phyloP scores from a whole-genome alignment of 2,113 vertebrate species.

The Cottus gobio region DNA sequence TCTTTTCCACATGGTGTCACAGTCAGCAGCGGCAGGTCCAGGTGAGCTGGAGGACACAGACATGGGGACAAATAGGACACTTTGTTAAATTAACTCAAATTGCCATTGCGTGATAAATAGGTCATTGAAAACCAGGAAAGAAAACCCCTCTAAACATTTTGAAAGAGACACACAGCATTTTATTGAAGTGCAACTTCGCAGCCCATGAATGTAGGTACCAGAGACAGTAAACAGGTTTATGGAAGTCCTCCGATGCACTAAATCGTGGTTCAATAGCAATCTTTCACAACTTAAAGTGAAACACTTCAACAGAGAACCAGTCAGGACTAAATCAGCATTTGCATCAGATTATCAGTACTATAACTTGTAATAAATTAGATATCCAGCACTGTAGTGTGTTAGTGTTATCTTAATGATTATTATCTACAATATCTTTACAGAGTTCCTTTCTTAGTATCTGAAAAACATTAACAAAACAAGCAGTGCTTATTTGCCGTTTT shows the following conservation, averaged over 20 bases:
- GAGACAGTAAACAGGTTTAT: background rate
- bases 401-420: background rate
- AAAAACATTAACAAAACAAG: background rate
- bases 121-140: background rate
- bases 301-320: background rate
- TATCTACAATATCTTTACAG: background rate
- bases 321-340: background rate
- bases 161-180: background rate
- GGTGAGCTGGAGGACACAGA: constrained; percentile 32
- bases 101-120: background rate
- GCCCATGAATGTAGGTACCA: background rate
- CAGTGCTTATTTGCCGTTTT: background rate
- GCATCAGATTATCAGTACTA: background rate
- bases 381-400: background rate
- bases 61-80: rapidly evolving
- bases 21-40: constrained; percentile 55
- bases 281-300: background rate
- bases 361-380: background rate
- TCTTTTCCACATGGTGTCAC: constrained; percentile 7
- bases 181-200: background rate
- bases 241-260: background rate
- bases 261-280: background rate
- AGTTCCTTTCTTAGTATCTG: background rate
- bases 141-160: background rate
- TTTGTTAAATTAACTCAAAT: background rate